Evolutionary conservation across 1,140 invertebrate species (phyloP).

Genomic region (Paraescarpia echinospica): DNA sequence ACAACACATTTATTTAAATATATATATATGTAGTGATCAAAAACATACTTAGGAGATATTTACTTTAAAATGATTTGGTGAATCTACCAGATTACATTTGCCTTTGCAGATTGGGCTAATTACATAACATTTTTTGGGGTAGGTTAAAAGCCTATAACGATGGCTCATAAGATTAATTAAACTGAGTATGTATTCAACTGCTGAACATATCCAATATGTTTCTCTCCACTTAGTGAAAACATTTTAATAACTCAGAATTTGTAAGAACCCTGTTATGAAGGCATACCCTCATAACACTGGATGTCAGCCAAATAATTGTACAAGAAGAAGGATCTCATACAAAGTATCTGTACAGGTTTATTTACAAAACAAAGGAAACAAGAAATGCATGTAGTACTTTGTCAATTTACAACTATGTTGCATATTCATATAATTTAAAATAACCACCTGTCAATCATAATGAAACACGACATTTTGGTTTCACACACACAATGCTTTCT

Average conservation of each 20-base stretch:
- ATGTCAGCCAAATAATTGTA: background rate
- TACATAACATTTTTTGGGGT: no score
- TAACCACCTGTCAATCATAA: background rate
- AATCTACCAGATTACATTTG: no score
- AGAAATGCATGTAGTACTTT: background rate
- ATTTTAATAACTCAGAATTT: background rate
- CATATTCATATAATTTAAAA: background rate
- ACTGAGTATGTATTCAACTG: background rate
- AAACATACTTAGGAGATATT: no score
- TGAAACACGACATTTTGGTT: background rate
- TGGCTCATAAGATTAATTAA: background rate
- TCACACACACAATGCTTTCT: background rate
- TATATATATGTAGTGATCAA: no score
- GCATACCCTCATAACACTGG: background rate
- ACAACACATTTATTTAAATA: no score
- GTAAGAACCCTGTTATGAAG: background rate
- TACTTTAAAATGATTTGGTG: no score
- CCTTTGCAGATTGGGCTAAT: no score
- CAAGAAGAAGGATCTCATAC: background rate
- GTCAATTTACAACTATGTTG: background rate
- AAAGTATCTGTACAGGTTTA: background rate
- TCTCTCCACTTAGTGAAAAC: background rate
- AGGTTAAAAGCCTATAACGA: no score
- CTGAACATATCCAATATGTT: background rate
- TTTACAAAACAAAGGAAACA: background rate